Evolutionary conservation across 1,140 invertebrate genomes (phyloP).

Genomic region (Pinna nobilis): DNA sequence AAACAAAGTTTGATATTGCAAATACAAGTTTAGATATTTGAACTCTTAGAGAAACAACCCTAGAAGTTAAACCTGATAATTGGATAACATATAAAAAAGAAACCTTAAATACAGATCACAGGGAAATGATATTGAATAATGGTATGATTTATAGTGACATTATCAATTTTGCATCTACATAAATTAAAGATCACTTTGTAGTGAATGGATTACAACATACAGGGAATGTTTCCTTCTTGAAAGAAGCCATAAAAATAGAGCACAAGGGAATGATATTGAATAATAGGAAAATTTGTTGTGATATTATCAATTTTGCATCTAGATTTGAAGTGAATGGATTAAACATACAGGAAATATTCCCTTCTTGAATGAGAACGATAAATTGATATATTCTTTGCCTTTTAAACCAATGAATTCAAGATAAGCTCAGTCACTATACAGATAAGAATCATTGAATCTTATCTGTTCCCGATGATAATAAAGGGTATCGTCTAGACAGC

Average conservation of each 20-base stretch:
- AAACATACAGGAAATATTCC: too few species aligned
- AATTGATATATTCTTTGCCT: background rate
- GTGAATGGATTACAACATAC: slow-evolving; percentile 1
- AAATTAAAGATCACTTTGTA: background rate
- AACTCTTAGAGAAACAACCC: too few species aligned
- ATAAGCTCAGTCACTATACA: background rate
- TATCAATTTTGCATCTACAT: background rate
- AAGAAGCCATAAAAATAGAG: too few species aligned
- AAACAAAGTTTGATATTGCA: too few species aligned
- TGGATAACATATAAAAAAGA: background rate
- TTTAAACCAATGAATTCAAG: background rate
- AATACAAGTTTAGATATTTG: too few species aligned
- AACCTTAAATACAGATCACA: background rate
- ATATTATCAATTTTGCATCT: too few species aligned
- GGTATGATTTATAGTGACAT: background rate
- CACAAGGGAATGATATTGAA: too few species aligned
- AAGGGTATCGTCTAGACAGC: background rate
- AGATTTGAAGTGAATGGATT: too few species aligned
- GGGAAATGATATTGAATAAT: background rate
- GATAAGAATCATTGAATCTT: slow-evolving; percentile 11
- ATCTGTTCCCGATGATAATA: background rate
- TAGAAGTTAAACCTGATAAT: too few species aligned
- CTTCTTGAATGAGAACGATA: background rate
- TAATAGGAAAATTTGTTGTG: too few species aligned
- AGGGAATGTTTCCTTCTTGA: too few species aligned